Evolutionary conservation across 2,888 invertebrate species (phyloP).

Genomic region (Caenorhabditis sulstoni): DNA sequence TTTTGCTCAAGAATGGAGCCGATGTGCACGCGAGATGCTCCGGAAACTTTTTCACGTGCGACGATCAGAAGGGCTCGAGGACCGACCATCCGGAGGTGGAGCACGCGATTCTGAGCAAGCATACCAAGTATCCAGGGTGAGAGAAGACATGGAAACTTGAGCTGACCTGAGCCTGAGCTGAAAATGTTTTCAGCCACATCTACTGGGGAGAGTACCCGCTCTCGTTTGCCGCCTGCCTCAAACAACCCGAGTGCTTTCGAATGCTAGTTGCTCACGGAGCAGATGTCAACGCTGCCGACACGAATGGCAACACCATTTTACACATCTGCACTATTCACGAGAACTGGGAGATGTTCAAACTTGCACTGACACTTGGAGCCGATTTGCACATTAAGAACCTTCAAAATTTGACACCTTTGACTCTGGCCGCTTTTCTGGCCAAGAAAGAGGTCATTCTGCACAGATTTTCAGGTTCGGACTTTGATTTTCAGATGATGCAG

Average conservation of each 20-base stretch:
- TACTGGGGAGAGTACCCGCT: conserved; percentile 99
- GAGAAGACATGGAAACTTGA: no score
- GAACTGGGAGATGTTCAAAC: conserved; percentile 90
- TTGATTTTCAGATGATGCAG: conserved; percentile 88
- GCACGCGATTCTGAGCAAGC: conserved; percentile 89
- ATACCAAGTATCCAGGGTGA: conserved; percentile 91
- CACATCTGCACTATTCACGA: conserved; percentile 97
- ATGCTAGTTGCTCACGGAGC: conserved; percentile 94
- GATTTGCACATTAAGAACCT: conserved; percentile 90
- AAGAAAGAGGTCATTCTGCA: conserved; percentile 75
- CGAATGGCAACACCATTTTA: conserved; percentile 95
- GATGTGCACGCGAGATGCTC: conserved; percentile 84
- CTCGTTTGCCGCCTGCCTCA: conserved; percentile 95
- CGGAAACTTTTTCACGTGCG: conserved; percentile 97
- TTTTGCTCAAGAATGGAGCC: conserved; percentile 91
- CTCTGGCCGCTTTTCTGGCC: conserved; percentile 84
- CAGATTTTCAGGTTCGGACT: no score
- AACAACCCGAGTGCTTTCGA: conserved; percentile 96
- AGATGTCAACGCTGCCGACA: conserved; percentile 94
- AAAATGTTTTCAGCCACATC: conserved; percentile 86
- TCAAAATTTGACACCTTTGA: conserved; percentile 91
- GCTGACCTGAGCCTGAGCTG: not conserved
- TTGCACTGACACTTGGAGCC: conserved; percentile 93
- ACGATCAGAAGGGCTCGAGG: conserved; percentile 90
- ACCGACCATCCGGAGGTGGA: conserved; percentile 91